phyloP scores from a whole-genome alignment of 2,113 vertebrate genomes.

The Rhea americana region DNA sequence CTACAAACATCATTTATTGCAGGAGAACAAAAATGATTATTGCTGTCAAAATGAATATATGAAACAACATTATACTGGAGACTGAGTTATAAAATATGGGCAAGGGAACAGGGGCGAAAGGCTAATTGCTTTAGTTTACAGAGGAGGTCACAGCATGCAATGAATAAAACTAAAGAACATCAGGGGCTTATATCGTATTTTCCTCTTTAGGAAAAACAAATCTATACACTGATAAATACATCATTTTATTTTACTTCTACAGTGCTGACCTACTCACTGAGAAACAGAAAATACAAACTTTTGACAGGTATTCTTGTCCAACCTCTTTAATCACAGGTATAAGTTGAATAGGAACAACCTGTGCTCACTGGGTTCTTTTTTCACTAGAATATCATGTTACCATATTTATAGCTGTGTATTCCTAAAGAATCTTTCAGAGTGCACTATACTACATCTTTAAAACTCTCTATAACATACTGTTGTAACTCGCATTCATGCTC shows the following conservation, averaged over 20 bases:
- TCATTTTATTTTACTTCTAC: background rate
- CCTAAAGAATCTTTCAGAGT: background rate
- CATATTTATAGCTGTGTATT: background rate
- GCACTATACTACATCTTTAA: background rate
- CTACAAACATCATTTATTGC: background rate
- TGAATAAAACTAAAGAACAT: constrained; percentile 48
- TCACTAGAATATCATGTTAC: background rate
- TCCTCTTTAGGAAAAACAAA: constrained; percentile 27
- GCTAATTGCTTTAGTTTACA: constrained; percentile 64
- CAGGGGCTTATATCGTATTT: constrained; percentile 32
- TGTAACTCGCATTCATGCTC: background rate
- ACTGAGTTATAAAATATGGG: constrained; percentile 42
- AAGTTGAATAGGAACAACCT: background rate
- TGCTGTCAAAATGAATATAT: constrained; percentile 40
- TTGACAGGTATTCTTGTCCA: background rate
- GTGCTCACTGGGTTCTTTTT: background rate
- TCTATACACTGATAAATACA: constrained; percentile 21
- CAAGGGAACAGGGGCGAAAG: constrained; percentile 50
- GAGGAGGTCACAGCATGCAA: constrained; percentile 33
- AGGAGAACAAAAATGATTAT: constrained; percentile 32
- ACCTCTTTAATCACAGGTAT: background rate
- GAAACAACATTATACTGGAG: constrained; percentile 22
- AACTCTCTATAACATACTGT: background rate
- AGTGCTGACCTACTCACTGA: background rate
- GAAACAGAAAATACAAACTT: background rate